Conservation (phyloP, 2,797 vertebrate species). For the Balearica regulorum region DNA sequence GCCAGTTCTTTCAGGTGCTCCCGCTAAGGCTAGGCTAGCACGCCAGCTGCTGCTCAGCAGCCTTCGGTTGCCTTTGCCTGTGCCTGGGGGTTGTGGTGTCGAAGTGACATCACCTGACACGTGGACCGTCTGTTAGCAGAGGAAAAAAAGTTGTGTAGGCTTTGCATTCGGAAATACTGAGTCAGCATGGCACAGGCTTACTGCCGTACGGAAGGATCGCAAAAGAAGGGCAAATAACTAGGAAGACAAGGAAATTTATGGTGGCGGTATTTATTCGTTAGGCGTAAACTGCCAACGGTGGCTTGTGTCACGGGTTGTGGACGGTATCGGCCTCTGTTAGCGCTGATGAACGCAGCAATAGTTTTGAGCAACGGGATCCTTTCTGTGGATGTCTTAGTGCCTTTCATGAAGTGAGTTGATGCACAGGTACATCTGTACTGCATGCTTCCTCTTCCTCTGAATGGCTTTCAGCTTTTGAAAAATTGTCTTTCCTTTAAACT, state of each 20-base stretch:
- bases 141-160: not conserved
- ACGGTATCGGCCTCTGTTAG: not conserved
- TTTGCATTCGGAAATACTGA: not conserved
- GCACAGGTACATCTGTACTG: not conserved
- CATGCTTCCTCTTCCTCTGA: not conserved
- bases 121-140: not conserved
- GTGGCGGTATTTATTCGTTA: not conserved
- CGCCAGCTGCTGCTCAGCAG: not conserved
- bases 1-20: not conserved
- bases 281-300: not conserved
- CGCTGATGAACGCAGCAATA: not conserved
- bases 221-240: not conserved
- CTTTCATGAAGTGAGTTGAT: not conserved
- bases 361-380: not conserved
- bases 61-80: not conserved
- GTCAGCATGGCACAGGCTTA: not conserved
- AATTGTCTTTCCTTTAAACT: not conserved
- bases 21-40: not conserved
- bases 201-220: not conserved
- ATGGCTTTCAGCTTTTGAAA: not conserved
- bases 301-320: not conserved
- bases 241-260: not conserved
- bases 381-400: not conserved
- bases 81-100: not conserved
- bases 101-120: not conserved